phyloP scores from a whole-genome alignment of 2,888 invertebrate genomes.

The Cephus rjabovi region DNA sequence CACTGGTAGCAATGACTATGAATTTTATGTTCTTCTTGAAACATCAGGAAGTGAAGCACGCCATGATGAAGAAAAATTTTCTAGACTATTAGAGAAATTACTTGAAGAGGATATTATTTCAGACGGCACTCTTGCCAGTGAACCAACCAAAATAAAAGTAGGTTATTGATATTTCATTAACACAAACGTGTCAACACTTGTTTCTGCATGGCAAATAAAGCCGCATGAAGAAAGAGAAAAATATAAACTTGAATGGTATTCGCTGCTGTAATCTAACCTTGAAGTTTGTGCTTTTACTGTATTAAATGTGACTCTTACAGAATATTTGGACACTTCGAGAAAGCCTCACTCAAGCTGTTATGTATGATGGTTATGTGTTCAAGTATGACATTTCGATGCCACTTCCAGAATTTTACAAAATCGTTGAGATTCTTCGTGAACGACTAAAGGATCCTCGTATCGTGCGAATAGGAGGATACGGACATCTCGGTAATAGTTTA shows the following conservation, averaged over 20 bases:
- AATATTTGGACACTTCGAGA: slow-evolving; percentile 90
- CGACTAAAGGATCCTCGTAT: slow-evolving; percentile 74
- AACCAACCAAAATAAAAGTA: slow-evolving; percentile 83
- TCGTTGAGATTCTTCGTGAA: slow-evolving; percentile 79
- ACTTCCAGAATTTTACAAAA: slow-evolving; percentile 82
- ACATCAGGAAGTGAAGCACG: slow-evolving; percentile 85
- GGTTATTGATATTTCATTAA: slow-evolving; percentile 25
- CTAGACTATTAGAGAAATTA: slow-evolving; percentile 78
- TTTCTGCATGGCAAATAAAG: not conserved
- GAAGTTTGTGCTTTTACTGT: slow-evolving; percentile 4
- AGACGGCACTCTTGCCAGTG: slow-evolving; percentile 90
- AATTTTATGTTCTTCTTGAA: slow-evolving; percentile 89
- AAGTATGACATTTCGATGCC: slow-evolving; percentile 97
- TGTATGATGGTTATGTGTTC: slow-evolving; percentile 88
- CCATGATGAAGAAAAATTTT: slow-evolving; percentile 92
- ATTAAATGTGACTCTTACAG: slow-evolving; percentile 54
- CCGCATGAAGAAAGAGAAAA: not conserved
- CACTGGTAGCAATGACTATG: slow-evolving; percentile 64
- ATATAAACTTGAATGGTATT: not conserved
- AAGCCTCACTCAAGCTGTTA: slow-evolving; percentile 81
- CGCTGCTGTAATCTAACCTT: not conserved
- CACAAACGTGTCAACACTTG: not conserved
- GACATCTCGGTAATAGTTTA: slow-evolving; percentile 85
- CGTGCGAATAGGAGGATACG: slow-evolving; percentile 84
- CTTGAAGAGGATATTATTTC: slow-evolving; percentile 78